phyloP scores from a whole-genome alignment of 2,797 vertebrate genomes.

The Schizothorax lantsangensis region DNA sequence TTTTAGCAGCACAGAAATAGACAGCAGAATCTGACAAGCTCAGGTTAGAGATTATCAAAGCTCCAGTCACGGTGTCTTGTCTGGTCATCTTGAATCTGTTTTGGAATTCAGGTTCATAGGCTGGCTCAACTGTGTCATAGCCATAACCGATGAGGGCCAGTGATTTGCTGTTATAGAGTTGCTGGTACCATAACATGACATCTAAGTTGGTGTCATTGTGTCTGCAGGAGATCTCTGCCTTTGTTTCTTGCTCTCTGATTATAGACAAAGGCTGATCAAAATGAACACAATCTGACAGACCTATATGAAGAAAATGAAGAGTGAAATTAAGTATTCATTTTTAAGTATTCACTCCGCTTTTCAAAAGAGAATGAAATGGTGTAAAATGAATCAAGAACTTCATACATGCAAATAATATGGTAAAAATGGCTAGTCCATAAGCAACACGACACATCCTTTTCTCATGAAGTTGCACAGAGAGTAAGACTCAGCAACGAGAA shows the following conservation, averaged over 20 bases:
- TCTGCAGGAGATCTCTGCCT: conserved; percentile 41
- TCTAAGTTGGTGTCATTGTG: conserved; percentile 36
- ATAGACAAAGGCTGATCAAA: conserved; percentile 34
- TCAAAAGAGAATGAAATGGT: background rate
- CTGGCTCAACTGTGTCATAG: background rate
- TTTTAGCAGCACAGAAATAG: conserved; percentile 57
- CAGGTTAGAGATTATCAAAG: conserved; percentile 40
- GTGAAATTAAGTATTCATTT: background rate
- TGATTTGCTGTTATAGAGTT: background rate
- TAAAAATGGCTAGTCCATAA: background rate
- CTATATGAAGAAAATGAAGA: conserved; percentile 32
- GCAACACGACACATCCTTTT: conserved; percentile 7
- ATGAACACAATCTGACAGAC: conserved; percentile 44
- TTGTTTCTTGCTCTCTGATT: background rate
- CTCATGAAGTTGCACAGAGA: background rate
- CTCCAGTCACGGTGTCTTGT: background rate
- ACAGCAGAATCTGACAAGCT: conserved; percentile 45
- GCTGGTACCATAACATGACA: conserved; percentile 60
- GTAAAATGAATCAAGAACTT: background rate
- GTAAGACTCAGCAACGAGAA: background rate
- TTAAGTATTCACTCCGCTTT: too few species aligned
- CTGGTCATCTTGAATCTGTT: conserved; percentile 21
- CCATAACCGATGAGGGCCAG: conserved; percentile 44
- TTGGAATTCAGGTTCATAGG: background rate
- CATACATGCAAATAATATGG: conserved; percentile 18